These are phyloP conservation scores for Andrena fulva DNA, from an alignment of 2,888 invertebrate species.

Conservation along the genomic window DNA sequence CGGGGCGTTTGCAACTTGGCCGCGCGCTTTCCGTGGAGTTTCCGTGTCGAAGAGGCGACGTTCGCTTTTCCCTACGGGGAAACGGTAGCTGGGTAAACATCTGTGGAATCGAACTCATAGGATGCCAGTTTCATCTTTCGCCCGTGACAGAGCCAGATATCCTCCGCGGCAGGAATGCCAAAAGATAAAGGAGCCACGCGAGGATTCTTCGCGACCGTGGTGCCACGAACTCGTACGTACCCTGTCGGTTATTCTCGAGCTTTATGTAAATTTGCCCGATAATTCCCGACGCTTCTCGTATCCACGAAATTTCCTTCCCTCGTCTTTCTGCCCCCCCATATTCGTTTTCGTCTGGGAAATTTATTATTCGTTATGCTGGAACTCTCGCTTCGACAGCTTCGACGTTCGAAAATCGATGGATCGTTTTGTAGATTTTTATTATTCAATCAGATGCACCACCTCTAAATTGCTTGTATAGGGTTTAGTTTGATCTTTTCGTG, in stretches of 20 bases:
- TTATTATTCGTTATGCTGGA: not conserved
- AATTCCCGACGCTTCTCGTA: constrained; percentile 10
- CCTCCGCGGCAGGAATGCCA: constrained; percentile 8
- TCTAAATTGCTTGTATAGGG: too few species aligned
- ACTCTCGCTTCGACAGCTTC: too few species aligned
- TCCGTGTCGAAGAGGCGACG: constrained; percentile 8
- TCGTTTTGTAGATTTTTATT: too few species aligned
- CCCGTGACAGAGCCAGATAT: not conserved
- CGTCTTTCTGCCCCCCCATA: not conserved
- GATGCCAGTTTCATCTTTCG: constrained; percentile 30
- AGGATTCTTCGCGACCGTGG: constrained; percentile 13
- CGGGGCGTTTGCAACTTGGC: constrained; percentile 27
- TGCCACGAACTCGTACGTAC: not conserved
- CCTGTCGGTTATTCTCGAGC: not conserved
- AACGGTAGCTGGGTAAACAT: constrained; percentile 48
- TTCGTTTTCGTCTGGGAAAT: not conserved
- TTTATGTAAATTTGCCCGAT: constrained; percentile 17
- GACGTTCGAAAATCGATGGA: too few species aligned
- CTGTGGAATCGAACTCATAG: constrained; percentile 48
- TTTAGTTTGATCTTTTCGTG: too few species aligned
- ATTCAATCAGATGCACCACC: too few species aligned
- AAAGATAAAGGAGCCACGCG: constrained; percentile 26
- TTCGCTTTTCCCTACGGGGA: constrained; percentile 11
- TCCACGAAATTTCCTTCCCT: not conserved
- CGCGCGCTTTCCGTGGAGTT: constrained; percentile 20